These are phyloP conservation scores for Lissonota sp. DNA, from an alignment of 2,888 invertebrate species.

Conservation along the genomic window DNA sequence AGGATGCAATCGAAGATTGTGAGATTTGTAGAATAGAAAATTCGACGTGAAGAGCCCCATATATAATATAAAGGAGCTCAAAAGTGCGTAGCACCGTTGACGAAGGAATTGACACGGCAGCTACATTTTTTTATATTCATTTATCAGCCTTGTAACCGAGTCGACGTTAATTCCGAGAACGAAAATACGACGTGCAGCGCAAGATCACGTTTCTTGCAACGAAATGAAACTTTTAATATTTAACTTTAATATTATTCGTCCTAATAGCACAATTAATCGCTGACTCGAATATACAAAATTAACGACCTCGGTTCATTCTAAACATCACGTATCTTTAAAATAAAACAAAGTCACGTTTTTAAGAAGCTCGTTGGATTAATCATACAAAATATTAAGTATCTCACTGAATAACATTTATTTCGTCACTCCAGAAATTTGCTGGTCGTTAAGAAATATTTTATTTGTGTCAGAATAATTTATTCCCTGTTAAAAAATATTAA, in stretches of 20 bases:
- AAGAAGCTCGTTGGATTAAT: slow-evolving; percentile 22
- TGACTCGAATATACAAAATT: slow-evolving; percentile 27
- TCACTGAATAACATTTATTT: slow-evolving; percentile 10
- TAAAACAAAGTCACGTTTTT: background rate
- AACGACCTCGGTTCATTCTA: slow-evolving; percentile 4
- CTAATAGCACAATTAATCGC: slow-evolving; percentile 18
- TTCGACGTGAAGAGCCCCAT: too few relatives aligned
- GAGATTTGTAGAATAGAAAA: too few relatives aligned
- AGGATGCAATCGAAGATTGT: too few relatives aligned
- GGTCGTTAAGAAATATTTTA: too few relatives aligned
- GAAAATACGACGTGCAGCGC: slow-evolving; percentile 1
- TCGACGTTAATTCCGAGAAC: background rate
- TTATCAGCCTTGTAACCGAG: background rate
- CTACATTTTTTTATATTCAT: background rate
- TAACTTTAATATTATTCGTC: background rate
- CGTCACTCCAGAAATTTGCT: too few relatives aligned
- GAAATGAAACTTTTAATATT: background rate
- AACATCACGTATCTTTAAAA: background rate
- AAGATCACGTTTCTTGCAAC: background rate
- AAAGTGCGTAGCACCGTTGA: slow-evolving; percentile 34
- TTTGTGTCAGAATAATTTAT: too few relatives aligned
- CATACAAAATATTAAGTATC: background rate
- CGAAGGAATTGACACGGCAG: slow-evolving; percentile 26
- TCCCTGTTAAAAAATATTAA: too few relatives aligned
- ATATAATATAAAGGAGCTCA: background rate